Evolutionary conservation across 2,888 invertebrate species (phyloP).

Genomic region (Andrena trimmerana): DNA sequence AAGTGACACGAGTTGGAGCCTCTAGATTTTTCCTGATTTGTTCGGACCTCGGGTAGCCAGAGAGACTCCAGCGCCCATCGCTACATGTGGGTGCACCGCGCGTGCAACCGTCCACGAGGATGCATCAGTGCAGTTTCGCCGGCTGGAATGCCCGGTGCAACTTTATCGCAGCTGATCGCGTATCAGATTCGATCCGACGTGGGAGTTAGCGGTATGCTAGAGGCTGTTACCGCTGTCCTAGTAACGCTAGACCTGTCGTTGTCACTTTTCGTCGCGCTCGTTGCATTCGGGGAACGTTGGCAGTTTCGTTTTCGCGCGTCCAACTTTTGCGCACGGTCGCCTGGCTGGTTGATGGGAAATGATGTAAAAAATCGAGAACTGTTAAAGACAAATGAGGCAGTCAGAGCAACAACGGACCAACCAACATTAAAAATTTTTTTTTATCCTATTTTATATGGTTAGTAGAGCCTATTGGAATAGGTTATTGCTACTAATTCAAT

Average conservation of each 20-base stretch:
- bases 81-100: conserved; percentile 48
- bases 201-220: conserved; percentile 40
- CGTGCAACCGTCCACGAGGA: conserved; percentile 38
- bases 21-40: too few relatives aligned
- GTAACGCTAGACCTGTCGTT: conserved; percentile 33
- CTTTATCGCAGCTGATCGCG: conserved; percentile 64
- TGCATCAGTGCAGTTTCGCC: conserved; percentile 54
- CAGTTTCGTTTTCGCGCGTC: neutral
- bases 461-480: too few relatives aligned
- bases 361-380: neutral
- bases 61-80: too few relatives aligned
- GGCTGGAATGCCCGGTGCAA: conserved; percentile 57
- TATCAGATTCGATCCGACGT: conserved; percentile 41
- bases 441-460: too few relatives aligned
- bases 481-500: too few relatives aligned
- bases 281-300: conserved; percentile 7
- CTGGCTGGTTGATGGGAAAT: neutral
- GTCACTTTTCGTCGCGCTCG: neutral
- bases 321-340: neutral
- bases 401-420: too few relatives aligned
- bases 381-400: neutral
- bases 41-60: too few relatives aligned
- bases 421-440: too few relatives aligned
- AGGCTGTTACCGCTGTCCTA: conserved; percentile 23
- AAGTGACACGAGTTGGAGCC: too few relatives aligned